Conservation (phyloP, 1,140 invertebrate species). For the Subanguina moxae region DNA sequence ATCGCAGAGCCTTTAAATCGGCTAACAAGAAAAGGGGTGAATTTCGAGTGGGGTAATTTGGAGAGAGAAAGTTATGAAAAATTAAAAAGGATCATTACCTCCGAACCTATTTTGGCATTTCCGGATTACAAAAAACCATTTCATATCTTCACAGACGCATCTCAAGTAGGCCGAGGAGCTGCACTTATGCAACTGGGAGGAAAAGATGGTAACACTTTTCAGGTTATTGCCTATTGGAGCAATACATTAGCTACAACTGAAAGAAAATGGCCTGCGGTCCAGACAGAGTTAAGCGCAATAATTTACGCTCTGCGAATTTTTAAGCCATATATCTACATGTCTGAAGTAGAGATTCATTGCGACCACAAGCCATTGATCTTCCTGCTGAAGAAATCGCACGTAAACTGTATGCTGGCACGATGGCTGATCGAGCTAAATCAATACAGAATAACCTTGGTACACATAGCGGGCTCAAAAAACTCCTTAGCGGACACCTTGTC, state of each 20-base stretch:
- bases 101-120: slow-evolving; percentile 20
- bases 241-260: slow-evolving; percentile 11
- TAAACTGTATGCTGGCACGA: slow-evolving; percentile 10
- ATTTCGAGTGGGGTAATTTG: slow-evolving; percentile 13
- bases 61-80: slow-evolving; percentile 23
- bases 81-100: slow-evolving; percentile 6
- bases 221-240: slow-evolving; percentile 21
- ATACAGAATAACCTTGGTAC: slow-evolving; percentile 13
- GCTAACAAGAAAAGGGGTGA: slow-evolving; percentile 17
- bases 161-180: slow-evolving; percentile 15
- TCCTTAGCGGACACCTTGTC: no score
- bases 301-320: slow-evolving; percentile 16
- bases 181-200: slow-evolving; percentile 16
- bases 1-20: slow-evolving; percentile 22
- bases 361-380: slow-evolving; percentile 22
- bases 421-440: slow-evolving; percentile 29
- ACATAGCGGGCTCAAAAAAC: not conserved
- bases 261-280: slow-evolving; percentile 5
- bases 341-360: slow-evolving; percentile 18
- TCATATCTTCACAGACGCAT: slow-evolving; percentile 28
- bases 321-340: slow-evolving; percentile 20
- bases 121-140: slow-evolving; percentile 24
- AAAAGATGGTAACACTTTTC: slow-evolving; percentile 5
- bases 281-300: slow-evolving; percentile 22
- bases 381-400: slow-evolving; percentile 15